Evolutionary conservation across 2,888 invertebrate species (phyloP).

Genomic region (Anoplius nigerrimus): DNA sequence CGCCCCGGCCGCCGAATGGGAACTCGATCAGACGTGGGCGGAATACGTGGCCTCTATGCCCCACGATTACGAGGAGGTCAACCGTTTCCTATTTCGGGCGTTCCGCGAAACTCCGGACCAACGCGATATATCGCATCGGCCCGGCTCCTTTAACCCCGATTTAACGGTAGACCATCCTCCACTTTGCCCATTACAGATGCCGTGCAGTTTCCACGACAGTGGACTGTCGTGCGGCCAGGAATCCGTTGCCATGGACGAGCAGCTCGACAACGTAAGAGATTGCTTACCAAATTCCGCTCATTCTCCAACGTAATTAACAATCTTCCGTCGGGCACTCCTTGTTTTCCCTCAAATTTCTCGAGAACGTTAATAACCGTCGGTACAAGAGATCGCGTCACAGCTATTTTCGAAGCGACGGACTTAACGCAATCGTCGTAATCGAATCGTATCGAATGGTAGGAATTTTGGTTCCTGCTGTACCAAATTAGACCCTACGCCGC

Average conservation of each 20-base stretch:
- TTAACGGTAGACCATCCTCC: neutral
- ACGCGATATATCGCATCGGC: neutral
- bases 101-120: neutral
- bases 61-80: constrained; percentile 56
- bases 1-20: constrained; percentile 74
- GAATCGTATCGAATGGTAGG: constrained; percentile 58
- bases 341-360: neutral
- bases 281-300: too few species aligned
- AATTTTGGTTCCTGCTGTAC: constrained; percentile 76
- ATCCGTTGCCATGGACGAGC: constrained; percentile 45
- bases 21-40: constrained; percentile 74
- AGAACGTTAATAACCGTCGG: neutral
- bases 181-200: constrained; percentile 33
- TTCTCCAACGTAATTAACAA: neutral
- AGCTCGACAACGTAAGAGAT: constrained; percentile 47
- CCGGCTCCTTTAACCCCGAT: neutral
- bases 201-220: constrained; percentile 46
- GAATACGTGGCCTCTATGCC: constrained; percentile 72
- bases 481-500: constrained; percentile 75
- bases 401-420: neutral
- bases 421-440: neutral
- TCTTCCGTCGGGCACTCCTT: neutral
- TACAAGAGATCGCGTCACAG: neutral
- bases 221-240: constrained; percentile 39
- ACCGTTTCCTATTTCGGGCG: neutral